These are phyloP conservation scores for Monoplex corrugatus DNA, from an alignment of 2,888 invertebrate species.

Conservation along the genomic window DNA sequence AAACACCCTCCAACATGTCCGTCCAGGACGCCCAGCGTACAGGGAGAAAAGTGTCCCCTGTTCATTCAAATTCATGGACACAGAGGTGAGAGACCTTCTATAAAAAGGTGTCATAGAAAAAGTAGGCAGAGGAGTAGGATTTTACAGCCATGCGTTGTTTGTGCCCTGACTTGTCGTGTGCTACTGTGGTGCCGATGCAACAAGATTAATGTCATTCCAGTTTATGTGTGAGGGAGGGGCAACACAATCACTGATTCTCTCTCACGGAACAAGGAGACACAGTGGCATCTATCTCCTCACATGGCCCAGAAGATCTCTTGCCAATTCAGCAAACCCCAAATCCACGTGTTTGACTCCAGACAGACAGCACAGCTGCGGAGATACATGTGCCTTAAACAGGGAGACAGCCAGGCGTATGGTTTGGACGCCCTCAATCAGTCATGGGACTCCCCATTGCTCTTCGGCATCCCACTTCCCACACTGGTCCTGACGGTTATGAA, in stretches of 20 bases:
- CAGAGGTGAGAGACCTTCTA: too few species aligned
- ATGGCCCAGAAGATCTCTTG: not conserved
- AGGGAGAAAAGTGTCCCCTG: too few species aligned
- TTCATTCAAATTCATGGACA: too few species aligned
- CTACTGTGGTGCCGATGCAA: not conserved
- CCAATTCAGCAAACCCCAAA: not conserved
- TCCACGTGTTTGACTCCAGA: not conserved
- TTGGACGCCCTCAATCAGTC: not conserved
- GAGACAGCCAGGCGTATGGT: not conserved
- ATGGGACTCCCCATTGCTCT: not conserved
- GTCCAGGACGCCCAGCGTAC: too few species aligned
- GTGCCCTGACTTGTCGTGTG: not conserved
- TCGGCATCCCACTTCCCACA: not conserved
- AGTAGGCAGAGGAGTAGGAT: too few species aligned
- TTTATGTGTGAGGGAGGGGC: not conserved
- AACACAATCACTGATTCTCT: not conserved
- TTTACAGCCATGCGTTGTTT: too few species aligned
- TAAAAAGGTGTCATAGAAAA: too few species aligned
- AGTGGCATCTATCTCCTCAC: not conserved
- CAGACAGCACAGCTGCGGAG: not conserved
- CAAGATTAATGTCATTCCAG: not conserved
- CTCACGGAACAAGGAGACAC: not conserved
- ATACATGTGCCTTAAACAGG: not conserved
- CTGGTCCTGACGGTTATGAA: not conserved
- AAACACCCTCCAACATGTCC: too few species aligned